Evolutionary conservation across 2,888 invertebrate species (phyloP), one percentile per base, ranked within the genome.

Genomic region (Athrips mouffetella): DNA sequence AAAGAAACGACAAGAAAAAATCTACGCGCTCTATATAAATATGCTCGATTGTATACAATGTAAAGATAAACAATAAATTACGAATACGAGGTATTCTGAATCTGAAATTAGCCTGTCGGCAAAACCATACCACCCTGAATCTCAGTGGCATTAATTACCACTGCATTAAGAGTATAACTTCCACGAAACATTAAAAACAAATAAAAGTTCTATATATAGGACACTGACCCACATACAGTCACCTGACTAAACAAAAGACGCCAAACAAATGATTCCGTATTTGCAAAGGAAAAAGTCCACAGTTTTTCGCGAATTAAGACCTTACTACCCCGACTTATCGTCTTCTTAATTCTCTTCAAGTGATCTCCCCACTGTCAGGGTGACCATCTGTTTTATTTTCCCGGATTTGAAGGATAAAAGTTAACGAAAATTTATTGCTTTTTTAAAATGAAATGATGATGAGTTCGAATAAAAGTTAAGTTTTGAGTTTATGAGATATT

Each of bases 261-360:
- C 29, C 10, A 45, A 35, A 27, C 47, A 42, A 51, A 48, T 46
- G 45, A 48, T 41, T 10, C 44, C 20, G 21, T 45, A 30, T 48
- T 48, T 41, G 37, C 10, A n/a, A 42, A 33, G 29, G 45, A 51
- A 47, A 45, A 47, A 47, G 27, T 21, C 29, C 5, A n/a, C 16
- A 23, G 27, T 45, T 39, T 15, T 42, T 33, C 3, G 42, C 44
- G 51, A 51, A 51, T 52, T 52, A 52, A 52, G 49, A 49, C 48
- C 42, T 31, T 31, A 16, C 47, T 31, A 25, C 31, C 41, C 21
- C 42, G 41, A 33, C 45, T 42, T 48, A 51, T 41, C 44, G 49
- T 49, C 45, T 23, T 30, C 33, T 31, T 49, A 52, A 52, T 52
- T 39, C 47, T 20, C 44, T 45, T 44, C 45, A 39, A 52, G 52